Evolutionary conservation across 1,140 invertebrate genomes (phyloP), one percentile per base, ranked within the genome.

Genomic region (Amyelois transitella): DNA sequence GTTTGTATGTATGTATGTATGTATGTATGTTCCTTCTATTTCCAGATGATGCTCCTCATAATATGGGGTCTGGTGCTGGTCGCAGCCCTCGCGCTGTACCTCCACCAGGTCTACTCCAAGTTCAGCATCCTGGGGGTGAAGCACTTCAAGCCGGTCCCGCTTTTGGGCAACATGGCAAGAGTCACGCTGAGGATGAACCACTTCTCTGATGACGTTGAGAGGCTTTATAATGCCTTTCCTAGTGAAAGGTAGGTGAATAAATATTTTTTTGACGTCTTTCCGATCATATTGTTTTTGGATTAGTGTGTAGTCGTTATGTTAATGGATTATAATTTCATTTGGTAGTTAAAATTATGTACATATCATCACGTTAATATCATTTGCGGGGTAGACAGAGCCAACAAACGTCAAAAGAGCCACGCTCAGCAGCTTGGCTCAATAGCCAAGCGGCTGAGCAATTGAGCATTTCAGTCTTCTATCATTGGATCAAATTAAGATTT

Each of bases 181-280:
- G n/a, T 71, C 0, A 0, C 73, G 0, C 10, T 69, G 0, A 50
- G 69, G 10, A 18, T 43, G 6, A 55, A 58, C 1, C 70, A 74
- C 44, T 58, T 81, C 6, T 25, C 57, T n/a, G 53, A 68, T 5
- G 45, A 66, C 6, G 8, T 75, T 2, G 7, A 60, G 12, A 50
- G 44, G 0, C 22, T 58, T 3, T 79, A 81, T 18, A 50, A 58
- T 0, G 49, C 18, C 0, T 74, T 69, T 47, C 63, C 72, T 3
- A 56, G 60, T 47, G 77, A 77, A 52, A 75, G 66, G 77, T 81
- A 43, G 48, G 49, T 49, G 10, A 47, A 12, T 43, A 20, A 0
- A 3, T 24, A 20, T 57, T 18, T 25, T 8, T 24, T 24, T 24
- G 22, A n/a, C n/a, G n/a, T 57, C 6, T 10, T 17, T 2, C 18